Conservation (phyloP, 1,140 invertebrate species). For the Pseudomyrmex concolor region DNA sequence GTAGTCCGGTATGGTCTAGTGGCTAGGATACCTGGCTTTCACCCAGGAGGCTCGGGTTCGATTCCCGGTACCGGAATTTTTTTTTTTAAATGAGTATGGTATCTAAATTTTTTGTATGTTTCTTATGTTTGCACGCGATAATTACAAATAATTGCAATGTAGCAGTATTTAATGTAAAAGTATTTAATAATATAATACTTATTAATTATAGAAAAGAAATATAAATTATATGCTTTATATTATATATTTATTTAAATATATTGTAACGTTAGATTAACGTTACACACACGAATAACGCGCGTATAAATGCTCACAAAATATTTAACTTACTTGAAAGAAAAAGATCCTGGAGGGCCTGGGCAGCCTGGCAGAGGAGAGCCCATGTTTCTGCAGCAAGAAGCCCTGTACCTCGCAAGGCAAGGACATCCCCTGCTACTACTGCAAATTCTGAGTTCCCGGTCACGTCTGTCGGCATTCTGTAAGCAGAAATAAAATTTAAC, state of each 20-base stretch:
- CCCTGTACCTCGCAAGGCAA: conserved; percentile 85
- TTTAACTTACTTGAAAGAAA: conserved; percentile 87
- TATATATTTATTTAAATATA: not conserved
- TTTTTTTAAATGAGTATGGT: conserved; percentile 44
- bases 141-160: not conserved
- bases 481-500: conserved; percentile 55
- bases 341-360: conserved; percentile 87
- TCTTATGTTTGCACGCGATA: no score
- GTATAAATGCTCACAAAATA: not conserved
- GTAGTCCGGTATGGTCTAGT: conserved; percentile 71
- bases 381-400: conserved; percentile 86
- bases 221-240: not conserved
- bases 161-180: not conserved
- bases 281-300: not conserved
- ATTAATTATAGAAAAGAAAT: not conserved
- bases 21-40: conserved; percentile 63
- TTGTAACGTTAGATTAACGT: not conserved
- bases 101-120: not conserved
- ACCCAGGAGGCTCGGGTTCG: conserved; percentile 61
- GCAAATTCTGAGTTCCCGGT: conserved; percentile 78
- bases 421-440: conserved; percentile 84
- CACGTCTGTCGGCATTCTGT: conserved; percentile 82
- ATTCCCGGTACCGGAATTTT: conserved; percentile 69
- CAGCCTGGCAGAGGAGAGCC: conserved; percentile 87
- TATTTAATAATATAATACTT: conserved; percentile 3